Percentiles rank a stretch among this genome's conserved stretches.
Evolutionary conservation across 2,888 invertebrate species (phyloP).

Genomic region (Parnassius mnemosyne): DNA sequence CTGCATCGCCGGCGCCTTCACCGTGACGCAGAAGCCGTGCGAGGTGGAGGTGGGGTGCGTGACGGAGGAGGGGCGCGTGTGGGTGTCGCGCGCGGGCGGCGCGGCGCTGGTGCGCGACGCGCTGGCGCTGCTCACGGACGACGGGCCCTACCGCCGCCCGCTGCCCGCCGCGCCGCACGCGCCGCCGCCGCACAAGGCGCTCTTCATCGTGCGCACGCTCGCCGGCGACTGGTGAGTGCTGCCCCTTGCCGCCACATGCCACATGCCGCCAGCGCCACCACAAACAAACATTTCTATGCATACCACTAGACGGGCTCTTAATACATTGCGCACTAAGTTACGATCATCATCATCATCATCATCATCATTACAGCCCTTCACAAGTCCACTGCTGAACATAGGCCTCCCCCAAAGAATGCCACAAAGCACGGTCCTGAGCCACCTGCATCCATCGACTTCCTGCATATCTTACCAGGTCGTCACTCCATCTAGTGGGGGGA

Average conservation of each 20-base stretch:
- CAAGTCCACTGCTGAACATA: no score
- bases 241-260: background rate
- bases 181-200: conserved; percentile 55
- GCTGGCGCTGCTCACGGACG: conserved; percentile 63
- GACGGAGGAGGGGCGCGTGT: conserved; percentile 71
- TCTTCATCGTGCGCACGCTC: conserved; percentile 74
- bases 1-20: conserved; percentile 62
- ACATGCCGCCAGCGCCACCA: fast-evolving
- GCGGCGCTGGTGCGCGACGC: conserved; percentile 61
- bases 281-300: no score
- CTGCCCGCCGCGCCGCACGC: conserved; percentile 69
- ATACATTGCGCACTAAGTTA: no score
- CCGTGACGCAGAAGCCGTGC: conserved; percentile 63
- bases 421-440: no score
- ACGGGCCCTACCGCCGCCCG: conserved; percentile 67
- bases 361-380: no score
- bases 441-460: no score
- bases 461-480: no score
- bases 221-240: conserved; percentile 67
- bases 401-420: no score
- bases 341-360: no score
- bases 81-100: conserved; percentile 72
- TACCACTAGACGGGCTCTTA: no score
- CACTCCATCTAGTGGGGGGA: no score
- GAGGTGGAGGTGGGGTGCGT: conserved; percentile 75